Base-by-base conservation (phyloP, 2,797 vertebrate species). In the Botia almorhae region DNA sequence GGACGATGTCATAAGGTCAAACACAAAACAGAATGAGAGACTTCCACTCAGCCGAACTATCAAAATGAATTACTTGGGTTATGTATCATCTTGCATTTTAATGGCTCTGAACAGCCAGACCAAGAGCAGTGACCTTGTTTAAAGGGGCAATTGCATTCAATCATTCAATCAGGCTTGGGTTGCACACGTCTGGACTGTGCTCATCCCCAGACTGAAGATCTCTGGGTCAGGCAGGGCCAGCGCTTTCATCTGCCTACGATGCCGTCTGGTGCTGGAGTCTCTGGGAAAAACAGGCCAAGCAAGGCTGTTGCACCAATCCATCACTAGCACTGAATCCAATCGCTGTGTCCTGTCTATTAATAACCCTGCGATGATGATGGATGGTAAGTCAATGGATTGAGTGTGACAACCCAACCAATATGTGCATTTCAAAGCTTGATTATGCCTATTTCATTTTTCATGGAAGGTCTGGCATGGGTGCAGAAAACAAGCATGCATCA, bases 291-390 rank as follows among this genome's bases (percentile, higher is more conserved):
- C 69, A 71, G 48, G 58, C 58, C 48, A 63, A 39, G 48, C 58
- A 0, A 72, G 29, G 77, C 46, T 67, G 68, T 64, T 71, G 56
- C 36, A 68, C 39, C 23, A 63, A 87, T 90, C 81, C 87, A 88
- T 92, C 90, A 90, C 46, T 21, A 86, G 63, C 61, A 76, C 85
- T 76, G 85, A 84, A 87, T 90, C 88, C 82, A 91, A 88, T 89
- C 74, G 83, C 65, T 83, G 84, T 83, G 87, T 86, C 88, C 84
- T 77, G 82, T 86, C 86, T 89, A 89, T 90, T 87, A 84, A 71
- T 86, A 81, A 68, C 84, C 83, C 90, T 90, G 88, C 89, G 86
- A 88, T 87, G 88, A 91, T 89, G 91, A 93, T 87, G 89, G 89
- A 92, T 92, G 85, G 88, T 81, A 72, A 78, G 86, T 87, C 82